These are phyloP conservation scores for Harlomillsia oculata DNA, from an alignment of 1,140 invertebrate genomes.

Conservation along the genomic window DNA sequence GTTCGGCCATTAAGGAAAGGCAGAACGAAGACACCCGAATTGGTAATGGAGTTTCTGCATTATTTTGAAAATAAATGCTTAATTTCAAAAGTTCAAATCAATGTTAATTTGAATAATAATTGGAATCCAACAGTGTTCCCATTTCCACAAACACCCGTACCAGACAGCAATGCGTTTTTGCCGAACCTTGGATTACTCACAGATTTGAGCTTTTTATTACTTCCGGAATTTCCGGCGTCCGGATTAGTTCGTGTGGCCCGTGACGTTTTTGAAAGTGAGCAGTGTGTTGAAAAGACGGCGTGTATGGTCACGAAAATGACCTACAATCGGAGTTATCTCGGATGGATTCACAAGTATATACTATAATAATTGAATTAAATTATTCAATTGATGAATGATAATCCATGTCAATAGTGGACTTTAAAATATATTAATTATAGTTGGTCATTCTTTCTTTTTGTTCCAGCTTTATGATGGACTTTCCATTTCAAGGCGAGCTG, in stretches of 20 bases:
- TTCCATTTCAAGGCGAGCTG: constrained; percentile 20
- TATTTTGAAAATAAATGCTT: too few species aligned
- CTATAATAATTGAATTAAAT: not conserved
- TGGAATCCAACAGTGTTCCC: constrained; percentile 2
- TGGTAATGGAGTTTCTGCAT: too few species aligned
- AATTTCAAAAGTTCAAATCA: too few species aligned
- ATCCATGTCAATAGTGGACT: too few species aligned
- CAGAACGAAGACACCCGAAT: too few species aligned
- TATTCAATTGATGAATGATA: too few species aligned
- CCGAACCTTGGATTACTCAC: constrained; percentile 2
- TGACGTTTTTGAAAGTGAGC: constrained; percentile 20
- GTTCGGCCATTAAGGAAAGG: too few species aligned
- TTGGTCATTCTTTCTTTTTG: not conserved
- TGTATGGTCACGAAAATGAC: constrained; percentile 14
- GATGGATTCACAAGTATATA: constrained; percentile 9
- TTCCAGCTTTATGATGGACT: constrained; percentile 14
- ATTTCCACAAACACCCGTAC: not conserved
- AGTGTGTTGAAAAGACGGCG: constrained; percentile 14
- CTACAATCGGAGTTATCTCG: not conserved
- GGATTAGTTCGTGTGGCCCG: constrained; percentile 5
- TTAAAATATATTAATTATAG: too few species aligned
- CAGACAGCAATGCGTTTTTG: not conserved
- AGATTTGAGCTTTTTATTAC: constrained; percentile 7
- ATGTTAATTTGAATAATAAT: too few species aligned
- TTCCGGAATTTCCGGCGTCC: constrained; percentile 13